These are phyloP conservation scores for Trinorchestia longiramus DNA, from an alignment of 1,140 invertebrate species.

Conservation along the genomic window DNA sequence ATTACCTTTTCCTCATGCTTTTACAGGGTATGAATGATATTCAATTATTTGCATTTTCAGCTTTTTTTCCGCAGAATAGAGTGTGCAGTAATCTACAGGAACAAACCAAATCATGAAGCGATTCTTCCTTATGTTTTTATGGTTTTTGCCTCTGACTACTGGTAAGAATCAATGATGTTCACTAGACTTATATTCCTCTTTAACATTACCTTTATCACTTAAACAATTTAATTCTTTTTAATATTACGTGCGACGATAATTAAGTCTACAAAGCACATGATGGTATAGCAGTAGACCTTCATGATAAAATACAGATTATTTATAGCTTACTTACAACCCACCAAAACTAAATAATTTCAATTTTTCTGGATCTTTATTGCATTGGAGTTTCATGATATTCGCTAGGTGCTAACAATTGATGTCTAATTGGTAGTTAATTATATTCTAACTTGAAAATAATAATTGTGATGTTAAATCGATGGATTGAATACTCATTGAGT, in stretches of 20 bases:
- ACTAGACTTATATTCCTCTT: background rate
- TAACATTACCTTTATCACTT: background rate
- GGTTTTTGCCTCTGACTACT: background rate
- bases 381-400: no score
- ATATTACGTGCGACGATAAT: background rate
- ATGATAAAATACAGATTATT: no score
- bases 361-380: no score
- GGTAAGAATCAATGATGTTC: background rate
- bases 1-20: background rate
- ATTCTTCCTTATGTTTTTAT: background rate
- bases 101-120: background rate
- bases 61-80: background rate
- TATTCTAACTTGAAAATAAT: no score
- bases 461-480: background rate
- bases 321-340: no score
- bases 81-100: background rate
- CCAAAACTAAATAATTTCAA: no score
- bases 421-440: background rate
- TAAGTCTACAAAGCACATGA: background rate
- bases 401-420: background rate
- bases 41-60: background rate
- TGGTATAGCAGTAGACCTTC: background rate
- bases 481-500: background rate
- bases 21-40: background rate
- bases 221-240: background rate